Conservation (phyloP, 2,888 invertebrate species). For the Caenorhabditis doughertyi region DNA sequence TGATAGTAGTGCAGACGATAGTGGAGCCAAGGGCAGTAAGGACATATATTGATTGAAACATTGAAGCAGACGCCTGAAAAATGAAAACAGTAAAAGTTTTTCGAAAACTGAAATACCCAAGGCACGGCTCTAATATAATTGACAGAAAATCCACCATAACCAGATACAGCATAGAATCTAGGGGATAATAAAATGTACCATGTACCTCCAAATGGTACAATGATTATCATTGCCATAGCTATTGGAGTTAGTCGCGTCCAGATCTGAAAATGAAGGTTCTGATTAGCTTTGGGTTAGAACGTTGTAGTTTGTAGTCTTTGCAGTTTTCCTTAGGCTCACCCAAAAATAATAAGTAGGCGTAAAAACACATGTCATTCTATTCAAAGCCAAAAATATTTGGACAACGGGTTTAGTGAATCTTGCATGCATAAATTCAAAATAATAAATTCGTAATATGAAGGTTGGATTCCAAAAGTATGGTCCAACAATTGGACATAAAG, state of each 20-base stretch:
- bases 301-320: neutral
- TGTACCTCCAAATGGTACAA: neutral
- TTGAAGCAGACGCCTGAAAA: slow-evolving; percentile 24
- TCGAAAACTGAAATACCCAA: no score
- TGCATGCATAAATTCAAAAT: no score
- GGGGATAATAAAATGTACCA: slow-evolving; percentile 14
- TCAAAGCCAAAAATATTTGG: slow-evolving; percentile 32
- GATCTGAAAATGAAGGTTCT: no score
- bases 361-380: slow-evolving; percentile 38
- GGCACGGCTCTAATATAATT: no score
- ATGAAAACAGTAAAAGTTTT: neutral
- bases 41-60: slow-evolving; percentile 33
- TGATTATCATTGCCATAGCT: neutral
- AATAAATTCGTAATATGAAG: no score
- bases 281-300: no score
- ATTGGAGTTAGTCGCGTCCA: neutral
- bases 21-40: no score
- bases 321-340: neutral
- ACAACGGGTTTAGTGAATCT: no score
- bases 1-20: no score
- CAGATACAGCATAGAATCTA: neutral
- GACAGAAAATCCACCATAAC: no score
- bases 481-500: slow-evolving; percentile 19
- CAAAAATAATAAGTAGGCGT: slow-evolving; percentile 8
- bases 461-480: no score